phyloP scores from a whole-genome alignment of 2,888 invertebrate genomes.

The Dynastes maya region DNA sequence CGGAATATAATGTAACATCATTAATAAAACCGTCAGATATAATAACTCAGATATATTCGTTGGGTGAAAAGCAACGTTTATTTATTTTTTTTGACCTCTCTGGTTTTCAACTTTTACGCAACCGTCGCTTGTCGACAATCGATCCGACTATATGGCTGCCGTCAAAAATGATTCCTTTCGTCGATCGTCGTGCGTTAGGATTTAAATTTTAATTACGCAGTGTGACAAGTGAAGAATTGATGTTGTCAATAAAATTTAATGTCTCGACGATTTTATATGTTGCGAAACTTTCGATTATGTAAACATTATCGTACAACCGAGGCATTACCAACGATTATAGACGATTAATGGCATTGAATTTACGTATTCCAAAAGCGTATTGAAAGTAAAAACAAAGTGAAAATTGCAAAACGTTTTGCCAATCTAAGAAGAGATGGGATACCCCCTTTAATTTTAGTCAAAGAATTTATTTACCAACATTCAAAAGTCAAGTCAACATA shows the following conservation, averaged over 20 bases:
- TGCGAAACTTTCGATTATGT: constrained; percentile 31
- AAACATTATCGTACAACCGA: constrained; percentile 10
- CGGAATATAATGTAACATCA: constrained; percentile 7
- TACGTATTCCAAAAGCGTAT: no score
- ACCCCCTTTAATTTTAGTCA: no score
- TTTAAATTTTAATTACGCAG: constrained; percentile 32
- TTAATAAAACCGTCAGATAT: constrained; percentile 27
- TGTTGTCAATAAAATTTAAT: constrained; percentile 41
- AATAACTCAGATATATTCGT: constrained; percentile 19
- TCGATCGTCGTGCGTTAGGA: neutral
- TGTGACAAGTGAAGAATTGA: constrained; percentile 41
- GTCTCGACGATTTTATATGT: constrained; percentile 24
- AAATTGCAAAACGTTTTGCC: no score
- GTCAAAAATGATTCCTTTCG: constrained; percentile 6
- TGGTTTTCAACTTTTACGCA: constrained; percentile 4
- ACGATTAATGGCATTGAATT: neutral
- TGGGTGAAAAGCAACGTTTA: constrained; percentile 4
- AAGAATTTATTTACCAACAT: no score
- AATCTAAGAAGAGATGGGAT: no score
- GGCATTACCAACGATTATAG: constrained; percentile 8
- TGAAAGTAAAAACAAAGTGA: no score
- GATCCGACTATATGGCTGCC: neutral
- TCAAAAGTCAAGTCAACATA: no score
- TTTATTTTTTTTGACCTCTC: neutral
- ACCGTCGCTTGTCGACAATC: constrained; percentile 12